Conservation (phyloP, 2,113 vertebrate genomes). For the pig (Sus scrofa) region DNA sequence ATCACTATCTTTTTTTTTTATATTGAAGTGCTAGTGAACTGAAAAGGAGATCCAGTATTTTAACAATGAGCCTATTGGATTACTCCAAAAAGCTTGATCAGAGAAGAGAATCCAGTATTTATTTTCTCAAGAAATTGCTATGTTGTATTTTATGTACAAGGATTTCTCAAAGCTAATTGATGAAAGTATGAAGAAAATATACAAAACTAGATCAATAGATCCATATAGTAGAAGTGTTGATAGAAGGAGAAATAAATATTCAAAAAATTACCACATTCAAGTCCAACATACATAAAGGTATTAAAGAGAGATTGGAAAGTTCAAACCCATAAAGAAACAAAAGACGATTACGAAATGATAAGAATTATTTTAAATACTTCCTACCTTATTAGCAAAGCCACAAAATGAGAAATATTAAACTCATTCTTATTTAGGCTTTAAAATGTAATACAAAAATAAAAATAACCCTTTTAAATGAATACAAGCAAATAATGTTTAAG, state of each 20-base stretch:
- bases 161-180: neutral
- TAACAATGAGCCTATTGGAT: neutral
- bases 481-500: neutral
- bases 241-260: neutral
- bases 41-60: neutral
- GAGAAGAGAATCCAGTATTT: neutral
- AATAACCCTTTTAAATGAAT: neutral
- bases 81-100: neutral
- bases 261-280: neutral
- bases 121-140: neutral
- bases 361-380: neutral
- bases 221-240: neutral
- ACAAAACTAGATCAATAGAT: neutral
- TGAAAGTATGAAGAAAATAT: neutral
- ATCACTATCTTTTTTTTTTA: neutral
- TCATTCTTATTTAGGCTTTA: neutral
- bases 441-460: neutral
- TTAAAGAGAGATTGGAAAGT: neutral
- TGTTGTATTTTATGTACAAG: neutral
- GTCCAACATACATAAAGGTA: neutral
- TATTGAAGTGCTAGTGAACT: neutral
- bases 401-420: neutral
- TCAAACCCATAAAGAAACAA: neutral
- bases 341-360: neutral
- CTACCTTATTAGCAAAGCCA: neutral